These are phyloP conservation scores for Catostylus mosaicus DNA, from an alignment of 30 jellyfish, hydroid and myxozoan species.

Conservation along the genomic window DNA sequence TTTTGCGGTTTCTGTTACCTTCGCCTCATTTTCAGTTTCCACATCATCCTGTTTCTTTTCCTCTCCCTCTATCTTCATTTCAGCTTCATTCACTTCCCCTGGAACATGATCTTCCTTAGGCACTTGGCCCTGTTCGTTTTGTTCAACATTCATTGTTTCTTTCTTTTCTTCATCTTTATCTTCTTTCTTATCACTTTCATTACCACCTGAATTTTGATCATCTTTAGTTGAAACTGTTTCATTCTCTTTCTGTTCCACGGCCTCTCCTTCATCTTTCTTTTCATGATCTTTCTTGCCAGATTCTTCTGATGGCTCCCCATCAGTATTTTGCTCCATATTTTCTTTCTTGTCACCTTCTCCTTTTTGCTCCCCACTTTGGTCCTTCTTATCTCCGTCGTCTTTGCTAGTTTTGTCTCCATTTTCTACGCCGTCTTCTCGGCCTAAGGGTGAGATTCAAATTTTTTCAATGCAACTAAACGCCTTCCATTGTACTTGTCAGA, in stretches of 20 bases:
- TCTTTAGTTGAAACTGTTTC: background rate
- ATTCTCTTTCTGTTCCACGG: background rate
- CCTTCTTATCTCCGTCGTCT: background rate
- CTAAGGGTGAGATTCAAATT: no score
- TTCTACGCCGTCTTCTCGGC: background rate
- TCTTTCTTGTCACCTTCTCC: background rate
- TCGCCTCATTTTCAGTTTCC: background rate
- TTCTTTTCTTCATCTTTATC: slow-evolving; percentile 8
- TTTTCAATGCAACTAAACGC: no score
- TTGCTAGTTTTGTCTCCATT: background rate
- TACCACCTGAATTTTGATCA: background rate
- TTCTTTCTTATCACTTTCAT: background rate
- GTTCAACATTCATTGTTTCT: background rate
- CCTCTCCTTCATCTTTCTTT: background rate
- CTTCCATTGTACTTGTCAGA: no score
- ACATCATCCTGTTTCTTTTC: background rate
- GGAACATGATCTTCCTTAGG: background rate
- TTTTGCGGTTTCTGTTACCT: background rate
- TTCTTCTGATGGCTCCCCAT: background rate
- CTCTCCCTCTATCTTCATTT: background rate
- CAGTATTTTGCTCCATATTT: background rate
- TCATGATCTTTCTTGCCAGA: background rate
- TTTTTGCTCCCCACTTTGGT: background rate
- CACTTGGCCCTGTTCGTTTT: background rate
- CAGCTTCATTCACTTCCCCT: background rate